Conservation (phyloP, 2,113 vertebrate genomes). For the Callithrix jacchus region DNA sequence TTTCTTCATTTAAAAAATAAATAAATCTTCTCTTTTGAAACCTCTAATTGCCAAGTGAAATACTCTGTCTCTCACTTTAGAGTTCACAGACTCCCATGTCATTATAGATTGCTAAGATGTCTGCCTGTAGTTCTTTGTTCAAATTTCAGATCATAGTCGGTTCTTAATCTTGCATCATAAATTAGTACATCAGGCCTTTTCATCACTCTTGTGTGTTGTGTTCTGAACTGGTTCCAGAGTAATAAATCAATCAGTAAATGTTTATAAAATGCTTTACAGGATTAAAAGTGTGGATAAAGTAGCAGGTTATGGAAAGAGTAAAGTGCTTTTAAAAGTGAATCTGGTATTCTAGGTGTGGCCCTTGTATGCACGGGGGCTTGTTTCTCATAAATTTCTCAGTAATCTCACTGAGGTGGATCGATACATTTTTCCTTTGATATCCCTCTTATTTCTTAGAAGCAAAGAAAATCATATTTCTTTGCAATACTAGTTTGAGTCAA, state of each 20-base stretch:
- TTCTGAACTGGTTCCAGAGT: constrained; percentile 46
- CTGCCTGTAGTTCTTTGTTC: neutral
- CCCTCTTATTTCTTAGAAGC: constrained; percentile 41
- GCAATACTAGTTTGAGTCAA: constrained; percentile 20
- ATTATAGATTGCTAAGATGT: neutral
- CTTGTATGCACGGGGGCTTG: neutral
- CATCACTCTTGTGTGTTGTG: constrained; percentile 33
- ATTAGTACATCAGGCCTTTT: constrained; percentile 50
- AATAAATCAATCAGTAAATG: constrained; percentile 70
- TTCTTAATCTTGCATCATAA: constrained; percentile 59
- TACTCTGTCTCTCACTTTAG: neutral
- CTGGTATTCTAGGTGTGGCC: neutral
- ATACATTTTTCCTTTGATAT: constrained; percentile 43
- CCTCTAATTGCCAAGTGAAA: neutral
- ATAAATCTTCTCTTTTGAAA: constrained; percentile 17
- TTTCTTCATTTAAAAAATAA: constrained; percentile 46
- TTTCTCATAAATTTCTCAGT: constrained; percentile 11
- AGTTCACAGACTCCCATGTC: neutral
- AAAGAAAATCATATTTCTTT: constrained; percentile 49
- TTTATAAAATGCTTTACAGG: constrained; percentile 35
- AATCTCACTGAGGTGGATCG: neutral
- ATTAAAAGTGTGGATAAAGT: neutral
- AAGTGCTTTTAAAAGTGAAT: neutral
- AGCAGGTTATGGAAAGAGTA: neutral
- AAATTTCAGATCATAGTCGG: constrained; percentile 42